Percentiles rank a stretch among this genome's conserved stretches.
Conservation (phyloP, 37 sponge, comb jelly and placozoan genomes). For the Amphimedon queenslandica region DNA sequence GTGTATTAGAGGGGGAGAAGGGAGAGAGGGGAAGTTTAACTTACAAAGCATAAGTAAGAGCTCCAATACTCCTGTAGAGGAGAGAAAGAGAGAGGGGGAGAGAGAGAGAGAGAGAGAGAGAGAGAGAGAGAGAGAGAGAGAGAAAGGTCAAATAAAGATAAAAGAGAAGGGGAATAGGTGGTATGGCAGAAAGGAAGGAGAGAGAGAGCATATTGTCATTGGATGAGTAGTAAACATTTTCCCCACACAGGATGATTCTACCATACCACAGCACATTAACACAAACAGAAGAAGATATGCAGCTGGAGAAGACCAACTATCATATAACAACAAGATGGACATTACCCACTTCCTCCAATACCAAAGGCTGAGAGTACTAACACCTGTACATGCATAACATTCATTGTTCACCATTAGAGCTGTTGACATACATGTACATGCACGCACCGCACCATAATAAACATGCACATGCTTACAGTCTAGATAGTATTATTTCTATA, state of each 20-base stretch:
- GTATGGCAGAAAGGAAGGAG: constrained; percentile 1
- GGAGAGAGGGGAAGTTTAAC: constrained; percentile 14
- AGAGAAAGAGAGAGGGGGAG: constrained; percentile 14
- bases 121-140: constrained; percentile 1
- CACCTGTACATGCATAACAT: too few relatives aligned
- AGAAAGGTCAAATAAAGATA: too few relatives aligned
- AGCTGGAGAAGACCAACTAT: too few relatives aligned
- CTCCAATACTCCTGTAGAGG: constrained; percentile 79
- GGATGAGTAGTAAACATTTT: too few relatives aligned
- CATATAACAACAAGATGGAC: too few relatives aligned
- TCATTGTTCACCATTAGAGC: neutral
- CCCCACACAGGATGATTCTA: too few relatives aligned
- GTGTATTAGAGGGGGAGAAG: constrained; percentile 3
- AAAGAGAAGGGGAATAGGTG: constrained; percentile 10
- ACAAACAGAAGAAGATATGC: too few relatives aligned
- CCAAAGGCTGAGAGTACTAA: too few relatives aligned
- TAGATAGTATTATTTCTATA: too few relatives aligned
- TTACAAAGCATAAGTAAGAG: constrained; percentile 89
- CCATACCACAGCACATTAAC: too few relatives aligned
- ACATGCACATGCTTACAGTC: neutral
- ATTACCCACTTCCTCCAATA: too few relatives aligned
- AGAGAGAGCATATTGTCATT: constrained; percentile 30
- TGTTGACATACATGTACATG: neutral
- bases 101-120: constrained; percentile 16
- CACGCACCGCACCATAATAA: too few relatives aligned